A percentile compares a stretch with the other conserved stretches of the same genome.
Conservation (phyloP, 2,113 vertebrate genomes). For the Grus americana region DNA sequence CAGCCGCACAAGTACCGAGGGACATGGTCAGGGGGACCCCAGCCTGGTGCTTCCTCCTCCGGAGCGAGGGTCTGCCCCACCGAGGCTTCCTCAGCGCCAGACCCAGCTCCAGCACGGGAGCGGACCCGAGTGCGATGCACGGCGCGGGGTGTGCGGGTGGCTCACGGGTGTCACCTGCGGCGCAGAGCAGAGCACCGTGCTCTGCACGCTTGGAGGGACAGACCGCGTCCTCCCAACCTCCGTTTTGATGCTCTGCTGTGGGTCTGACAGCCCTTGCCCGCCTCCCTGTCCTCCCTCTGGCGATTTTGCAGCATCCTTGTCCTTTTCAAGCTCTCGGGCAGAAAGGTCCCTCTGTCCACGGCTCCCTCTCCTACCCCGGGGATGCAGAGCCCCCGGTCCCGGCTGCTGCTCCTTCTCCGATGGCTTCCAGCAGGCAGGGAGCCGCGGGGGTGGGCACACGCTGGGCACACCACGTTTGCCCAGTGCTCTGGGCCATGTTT, state of each 20-base stretch:
- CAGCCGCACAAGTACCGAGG: neutral
- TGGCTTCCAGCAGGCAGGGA: neutral
- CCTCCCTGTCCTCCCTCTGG: neutral
- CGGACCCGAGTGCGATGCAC: neutral
- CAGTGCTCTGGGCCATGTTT: neutral
- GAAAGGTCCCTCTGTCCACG: neutral
- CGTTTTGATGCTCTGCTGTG: neutral
- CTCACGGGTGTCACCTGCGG: neutral
- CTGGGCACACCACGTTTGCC: neutral
- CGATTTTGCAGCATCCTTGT: fast-evolving
- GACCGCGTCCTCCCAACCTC: neutral
- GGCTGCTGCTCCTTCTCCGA: neutral
- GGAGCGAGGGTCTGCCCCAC: neutral
- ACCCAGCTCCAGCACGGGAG: neutral
- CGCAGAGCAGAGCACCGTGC: neutral
- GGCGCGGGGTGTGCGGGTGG: fast-evolving
- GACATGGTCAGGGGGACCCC: fast-evolving
- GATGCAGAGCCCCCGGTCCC: neutral
- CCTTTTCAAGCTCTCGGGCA: neutral
- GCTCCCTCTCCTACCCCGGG: neutral
- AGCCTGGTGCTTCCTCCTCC: fast-evolving
- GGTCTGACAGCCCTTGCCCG: neutral
- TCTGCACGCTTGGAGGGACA: neutral
- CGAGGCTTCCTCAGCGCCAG: neutral
- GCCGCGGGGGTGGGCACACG: fast-evolving